Evolutionary conservation across 2,888 invertebrate genomes (phyloP).

Genomic region (Muscina levida): DNA sequence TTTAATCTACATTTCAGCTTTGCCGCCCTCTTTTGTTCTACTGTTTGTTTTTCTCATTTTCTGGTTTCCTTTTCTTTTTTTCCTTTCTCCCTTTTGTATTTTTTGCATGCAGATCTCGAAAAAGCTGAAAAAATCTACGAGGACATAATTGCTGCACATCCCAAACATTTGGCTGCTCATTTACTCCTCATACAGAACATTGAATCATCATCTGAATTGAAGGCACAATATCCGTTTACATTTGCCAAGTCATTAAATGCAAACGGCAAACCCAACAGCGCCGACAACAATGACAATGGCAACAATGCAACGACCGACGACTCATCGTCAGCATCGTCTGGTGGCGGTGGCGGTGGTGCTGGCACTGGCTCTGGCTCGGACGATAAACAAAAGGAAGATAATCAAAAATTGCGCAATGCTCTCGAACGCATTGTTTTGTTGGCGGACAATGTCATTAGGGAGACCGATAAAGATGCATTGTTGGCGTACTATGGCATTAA

Average conservation of each 20-base stretch:
- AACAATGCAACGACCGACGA: slow-evolving; percentile 13
- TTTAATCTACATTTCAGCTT: background rate
- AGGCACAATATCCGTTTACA: slow-evolving; percentile 80
- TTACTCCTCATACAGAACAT: slow-evolving; percentile 89
- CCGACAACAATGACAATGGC: slow-evolving; percentile 48
- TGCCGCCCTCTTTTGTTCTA: no score
- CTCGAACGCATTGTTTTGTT: slow-evolving; percentile 83
- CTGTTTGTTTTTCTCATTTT: no score
- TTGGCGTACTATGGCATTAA: slow-evolving; percentile 92
- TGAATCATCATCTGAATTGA: slow-evolving; percentile 80
- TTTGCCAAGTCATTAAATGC: slow-evolving; percentile 80
- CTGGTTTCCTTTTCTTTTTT: slow-evolving; percentile 28
- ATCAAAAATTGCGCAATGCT: slow-evolving; percentile 79
- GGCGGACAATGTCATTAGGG: slow-evolving; percentile 84
- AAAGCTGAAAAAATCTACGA: slow-evolving; percentile 87
- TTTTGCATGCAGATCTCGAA: slow-evolving; percentile 83
- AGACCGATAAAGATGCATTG: slow-evolving; percentile 89
- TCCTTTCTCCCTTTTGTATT: slow-evolving; percentile 52
- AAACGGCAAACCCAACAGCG: slow-evolving; percentile 61
- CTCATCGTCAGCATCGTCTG: slow-evolving; percentile 49
- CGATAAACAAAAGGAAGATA: slow-evolving; percentile 72
- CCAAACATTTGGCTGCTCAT: slow-evolving; percentile 88
- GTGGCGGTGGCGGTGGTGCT: slow-evolving; percentile 29
- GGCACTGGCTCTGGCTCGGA: slow-evolving; percentile 43
- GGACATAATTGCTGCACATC: slow-evolving; percentile 86